These are phyloP conservation scores for Noctua comes DNA, from an alignment of 2,888 invertebrate genomes.

Conservation along the genomic window DNA sequence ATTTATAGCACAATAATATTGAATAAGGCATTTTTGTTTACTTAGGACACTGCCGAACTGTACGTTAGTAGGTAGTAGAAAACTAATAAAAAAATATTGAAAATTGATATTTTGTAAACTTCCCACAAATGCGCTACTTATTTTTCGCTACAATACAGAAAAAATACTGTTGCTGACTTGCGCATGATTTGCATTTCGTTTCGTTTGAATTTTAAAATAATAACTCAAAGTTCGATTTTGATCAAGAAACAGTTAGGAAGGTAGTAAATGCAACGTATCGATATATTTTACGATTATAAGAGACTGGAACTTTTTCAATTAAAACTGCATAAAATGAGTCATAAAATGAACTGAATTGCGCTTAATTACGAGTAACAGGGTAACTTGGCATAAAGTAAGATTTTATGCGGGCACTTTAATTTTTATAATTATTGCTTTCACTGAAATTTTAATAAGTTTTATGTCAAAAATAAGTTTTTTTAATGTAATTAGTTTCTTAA, in stretches of 20 bases:
- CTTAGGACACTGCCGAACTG: not conserved
- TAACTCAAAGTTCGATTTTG: not conserved
- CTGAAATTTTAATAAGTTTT: not conserved
- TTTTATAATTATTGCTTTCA: not conserved
- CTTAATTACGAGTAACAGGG: not conserved
- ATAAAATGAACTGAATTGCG: slow-evolving; percentile 35
- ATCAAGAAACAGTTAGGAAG: slow-evolving; percentile 10
- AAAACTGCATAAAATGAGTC: slow-evolving; percentile 18
- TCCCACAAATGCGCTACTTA: not conserved
- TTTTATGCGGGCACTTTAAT: not conserved
- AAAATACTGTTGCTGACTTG: not conserved
- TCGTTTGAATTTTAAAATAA: not conserved
- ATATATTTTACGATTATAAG: slow-evolving; percentile 13
- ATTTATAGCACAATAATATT: not conserved
- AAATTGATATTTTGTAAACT: not conserved
- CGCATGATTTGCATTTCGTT: not conserved
- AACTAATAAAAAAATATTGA: not conserved
- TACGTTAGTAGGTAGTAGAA: not conserved
- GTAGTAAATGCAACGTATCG: not conserved
- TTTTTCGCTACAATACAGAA: not conserved
- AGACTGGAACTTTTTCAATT: slow-evolving; percentile 4
- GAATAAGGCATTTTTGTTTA: not conserved
- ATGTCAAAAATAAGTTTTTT: not conserved
- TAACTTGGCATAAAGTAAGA: slow-evolving; percentile 4
- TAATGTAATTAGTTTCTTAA: too few relatives aligned